Evolutionary conservation across 2,113 vertebrate species (phyloP).

Genomic region (Picathartes gymnocephalus): DNA sequence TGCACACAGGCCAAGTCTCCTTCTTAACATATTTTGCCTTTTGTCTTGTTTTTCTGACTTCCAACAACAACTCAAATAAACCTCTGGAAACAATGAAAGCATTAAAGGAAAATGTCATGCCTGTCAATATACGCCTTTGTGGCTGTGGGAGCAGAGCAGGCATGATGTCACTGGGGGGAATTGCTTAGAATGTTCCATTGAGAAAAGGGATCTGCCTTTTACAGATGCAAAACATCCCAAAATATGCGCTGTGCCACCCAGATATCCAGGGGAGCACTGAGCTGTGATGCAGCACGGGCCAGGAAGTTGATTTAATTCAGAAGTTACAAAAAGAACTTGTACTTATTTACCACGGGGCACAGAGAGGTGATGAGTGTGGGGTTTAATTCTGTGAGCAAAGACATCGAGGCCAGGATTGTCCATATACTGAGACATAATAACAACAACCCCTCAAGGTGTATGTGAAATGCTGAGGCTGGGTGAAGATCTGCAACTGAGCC

Average conservation of each 20-base stretch:
- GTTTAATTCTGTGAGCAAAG: constrained; percentile 39
- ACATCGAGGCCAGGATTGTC: background rate
- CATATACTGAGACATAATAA: background rate
- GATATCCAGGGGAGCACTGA: background rate
- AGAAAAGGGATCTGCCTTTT: constrained; percentile 60
- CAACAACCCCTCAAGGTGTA: background rate
- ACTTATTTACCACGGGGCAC: background rate
- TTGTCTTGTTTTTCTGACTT: constrained; percentile 45
- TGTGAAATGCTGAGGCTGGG: background rate
- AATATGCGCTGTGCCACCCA: background rate
- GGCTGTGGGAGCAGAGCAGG: constrained; percentile 32
- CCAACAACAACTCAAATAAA: constrained; percentile 48
- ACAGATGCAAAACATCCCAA: constrained; percentile 30
- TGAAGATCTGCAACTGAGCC: background rate
- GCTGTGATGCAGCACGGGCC: background rate
- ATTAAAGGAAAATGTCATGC: constrained; percentile 67
- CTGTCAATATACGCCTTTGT: constrained; percentile 67
- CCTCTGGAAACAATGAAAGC: constrained; percentile 60
- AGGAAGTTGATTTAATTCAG: constrained; percentile 29
- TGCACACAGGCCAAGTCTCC: background rate
- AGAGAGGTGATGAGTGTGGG: background rate
- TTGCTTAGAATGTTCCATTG: constrained; percentile 65
- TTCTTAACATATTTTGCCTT: constrained; percentile 24
- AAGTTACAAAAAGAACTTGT: constrained; percentile 36
- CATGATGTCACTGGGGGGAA: constrained; percentile 59